A percentile compares a stretch with the other conserved stretches of the same genome.
These are phyloP conservation scores for Chiloscyllium punctatum DNA, from an alignment of 2,797 vertebrate species.

Conservation along the genomic window DNA sequence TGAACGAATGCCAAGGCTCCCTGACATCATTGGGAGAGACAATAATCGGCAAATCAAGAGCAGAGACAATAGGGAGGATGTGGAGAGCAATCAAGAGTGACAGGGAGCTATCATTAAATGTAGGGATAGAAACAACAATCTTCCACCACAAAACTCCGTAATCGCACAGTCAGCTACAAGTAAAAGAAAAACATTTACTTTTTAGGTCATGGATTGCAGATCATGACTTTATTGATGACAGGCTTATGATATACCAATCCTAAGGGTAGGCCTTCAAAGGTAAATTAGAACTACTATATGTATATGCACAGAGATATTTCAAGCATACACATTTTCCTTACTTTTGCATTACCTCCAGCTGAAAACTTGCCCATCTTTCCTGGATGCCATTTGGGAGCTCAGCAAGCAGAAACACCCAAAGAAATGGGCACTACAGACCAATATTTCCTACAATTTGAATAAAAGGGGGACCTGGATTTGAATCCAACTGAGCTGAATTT, in stretches of 20 bases:
- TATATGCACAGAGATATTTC: neutral
- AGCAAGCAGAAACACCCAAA: neutral
- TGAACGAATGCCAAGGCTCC: neutral
- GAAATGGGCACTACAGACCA: neutral
- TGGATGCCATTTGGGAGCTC: neutral
- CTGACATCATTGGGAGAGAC: neutral
- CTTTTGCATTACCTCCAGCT: neutral
- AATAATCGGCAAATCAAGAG: neutral
- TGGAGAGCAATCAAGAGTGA: neutral
- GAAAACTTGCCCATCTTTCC: neutral
- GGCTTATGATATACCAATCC: neutral
- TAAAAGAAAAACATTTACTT: neutral
- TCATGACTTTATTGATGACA: neutral
- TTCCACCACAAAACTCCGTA: neutral
- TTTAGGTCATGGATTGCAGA: neutral
- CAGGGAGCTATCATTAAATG: neutral
- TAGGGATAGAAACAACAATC: neutral
- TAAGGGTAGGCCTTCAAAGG: neutral
- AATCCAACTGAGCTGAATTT: too few relatives aligned
- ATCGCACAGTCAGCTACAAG: too few relatives aligned
- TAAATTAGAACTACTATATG: neutral
- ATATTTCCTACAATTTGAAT: neutral
- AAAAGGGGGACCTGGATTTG: neutral
- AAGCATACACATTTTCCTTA: neutral
- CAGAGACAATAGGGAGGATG: neutral